Evolutionary conservation across 1,140 invertebrate genomes (phyloP), one percentile per base, ranked within the genome.

Genomic region (Bombus sibiricus): DNA sequence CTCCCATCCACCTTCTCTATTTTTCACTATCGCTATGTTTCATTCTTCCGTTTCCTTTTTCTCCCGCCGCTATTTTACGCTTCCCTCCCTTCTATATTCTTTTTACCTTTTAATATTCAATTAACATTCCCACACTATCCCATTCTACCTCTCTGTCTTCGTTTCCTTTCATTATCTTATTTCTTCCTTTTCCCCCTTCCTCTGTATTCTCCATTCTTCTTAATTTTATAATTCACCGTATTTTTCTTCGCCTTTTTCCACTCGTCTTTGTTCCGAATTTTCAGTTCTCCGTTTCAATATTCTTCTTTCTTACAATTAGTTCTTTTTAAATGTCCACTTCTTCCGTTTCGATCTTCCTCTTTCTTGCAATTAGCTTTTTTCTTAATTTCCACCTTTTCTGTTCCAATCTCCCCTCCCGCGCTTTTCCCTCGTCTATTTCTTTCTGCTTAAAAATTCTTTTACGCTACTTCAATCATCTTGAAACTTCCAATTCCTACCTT

Each of bases 21-120:
- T 74, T 74, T 74, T 74, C 41, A 47, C 41, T 37, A 74, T 43
- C 39, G 41, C 72, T 15, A 47, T 74, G n/a, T 34, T 74, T 34
- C 41, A 25, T 13, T 12, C 5, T 25, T 13, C 34, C n/a, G 9
- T n/a, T 22, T 32, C 12, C 18, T 34, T 25, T 34, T 74, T 32
- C 9, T 6, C 5, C 43, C 18, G 6, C 13, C n/a, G 15, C 4
- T 15, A 22, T 47, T 47, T 32, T 12, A 47, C 41, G 28, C n/a
- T 32, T 47, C 12, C 8, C 47, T 22, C 18, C 8, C 18, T n/a
- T n/a, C 71, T 9, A n/a, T 39, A 8, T 10, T 15, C 13, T 15
- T 41, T 74, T 32, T 12, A n/a, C 13, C 34, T 22, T 43, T 47
- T 32, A 68, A 22, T 34, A 68, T 34, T 68, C 66, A 9, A 37